Evolutionary conservation across 2,113 vertebrate genomes (phyloP), one percentile per base, ranked within the genome.

Genomic region (Gadus chalcogrammus): DNA sequence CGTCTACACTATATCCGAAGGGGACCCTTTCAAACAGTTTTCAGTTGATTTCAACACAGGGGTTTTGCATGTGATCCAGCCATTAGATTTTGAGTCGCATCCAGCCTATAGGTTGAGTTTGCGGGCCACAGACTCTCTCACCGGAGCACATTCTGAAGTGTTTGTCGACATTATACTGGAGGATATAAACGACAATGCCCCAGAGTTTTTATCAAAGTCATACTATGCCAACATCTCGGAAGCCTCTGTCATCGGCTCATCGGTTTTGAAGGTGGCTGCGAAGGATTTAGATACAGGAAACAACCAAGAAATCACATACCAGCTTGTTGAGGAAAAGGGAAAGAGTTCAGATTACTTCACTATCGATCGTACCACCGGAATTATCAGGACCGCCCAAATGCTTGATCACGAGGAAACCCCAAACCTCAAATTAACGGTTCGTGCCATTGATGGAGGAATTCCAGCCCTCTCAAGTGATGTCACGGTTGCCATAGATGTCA

Each of bases 31-130:
- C 66, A 91, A 86, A 84, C 97, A 99, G 75, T 99, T 99, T 77
- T 92, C 93, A 1, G 91, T 99, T 63, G 94, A 98, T 84, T 99
- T 99, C 83, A 96, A 97, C 89, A 98, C 97, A 2, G 97, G 97
- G 5, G 96, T 98, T 0, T 91, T 99, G 77, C 94, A 92, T 62
- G 93, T 97, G 28, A 74, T 94, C 60, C 92, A 93, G 2, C 89
- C 93, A 48, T 86, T 99, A 76, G 96, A 99, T 85, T 99, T 98
- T 73, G 97, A 99, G 81, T 92, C 91, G 9, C 97, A 98, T 73
- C 96, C 97, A 12, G 96, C 97, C 11, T 99, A 99, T 73, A 98
- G 98, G 69, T 84, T 99, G 74, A 96, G 92, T 15, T 69, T 98
- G 15, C 91, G 93, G 78, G 97, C 97, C 52, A 97, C 95, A 0